Evolutionary conservation across 2,113 vertebrate genomes (phyloP).

Genomic region (Perccottus glenii): DNA sequence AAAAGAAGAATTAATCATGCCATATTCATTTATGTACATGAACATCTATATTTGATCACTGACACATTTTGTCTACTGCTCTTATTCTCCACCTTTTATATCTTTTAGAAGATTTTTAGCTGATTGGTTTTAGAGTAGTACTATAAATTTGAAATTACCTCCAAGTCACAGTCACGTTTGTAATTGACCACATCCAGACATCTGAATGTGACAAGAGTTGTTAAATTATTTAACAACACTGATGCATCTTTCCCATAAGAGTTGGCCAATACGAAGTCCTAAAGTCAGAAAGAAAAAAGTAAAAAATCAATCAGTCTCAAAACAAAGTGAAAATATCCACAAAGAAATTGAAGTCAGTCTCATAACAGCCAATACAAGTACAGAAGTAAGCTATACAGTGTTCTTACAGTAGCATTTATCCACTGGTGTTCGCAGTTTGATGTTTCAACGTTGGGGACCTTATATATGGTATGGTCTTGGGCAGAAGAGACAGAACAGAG

Average conservation of each 20-base stretch:
- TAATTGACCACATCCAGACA: background rate
- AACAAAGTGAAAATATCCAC: background rate
- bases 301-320: background rate
- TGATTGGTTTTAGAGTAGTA: no score
- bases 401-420: background rate
- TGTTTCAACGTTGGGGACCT: background rate
- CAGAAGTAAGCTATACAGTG: background rate
- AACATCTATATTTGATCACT: no score
- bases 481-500: no score
- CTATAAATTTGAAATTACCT: background rate
- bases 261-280: constrained; percentile 2
- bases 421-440: background rate
- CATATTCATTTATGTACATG: no score
- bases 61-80: no score
- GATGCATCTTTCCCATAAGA: no score
- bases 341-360: no score
- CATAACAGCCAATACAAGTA: no score
- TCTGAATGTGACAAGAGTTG: background rate
- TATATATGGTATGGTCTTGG: no score
- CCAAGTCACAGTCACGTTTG: background rate
- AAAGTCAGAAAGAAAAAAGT: background rate
- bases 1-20: no score
- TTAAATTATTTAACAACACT: background rate
- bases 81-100: no score
- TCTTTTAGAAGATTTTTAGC: no score